These are phyloP conservation scores for Amphilophus citrinellus DNA, from an alignment of 2,113 vertebrate species.

Conservation along the genomic window DNA sequence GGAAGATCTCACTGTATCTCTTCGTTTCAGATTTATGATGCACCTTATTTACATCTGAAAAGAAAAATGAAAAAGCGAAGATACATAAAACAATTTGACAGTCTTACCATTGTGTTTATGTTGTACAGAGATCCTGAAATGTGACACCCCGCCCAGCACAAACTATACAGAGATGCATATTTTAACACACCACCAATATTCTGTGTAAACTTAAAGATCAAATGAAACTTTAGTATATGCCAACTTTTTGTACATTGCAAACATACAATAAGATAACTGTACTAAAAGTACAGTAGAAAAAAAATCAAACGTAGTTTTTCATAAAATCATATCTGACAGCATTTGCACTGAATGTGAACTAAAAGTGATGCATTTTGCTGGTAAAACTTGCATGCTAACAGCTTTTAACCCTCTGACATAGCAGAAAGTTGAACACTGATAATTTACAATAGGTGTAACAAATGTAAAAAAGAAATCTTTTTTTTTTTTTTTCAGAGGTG, in stretches of 20 bases:
- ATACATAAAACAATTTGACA: not conserved
- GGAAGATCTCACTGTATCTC: slow-evolving; percentile 93
- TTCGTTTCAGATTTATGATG: slow-evolving; percentile 77
- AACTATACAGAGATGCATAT: not conserved
- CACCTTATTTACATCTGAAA: slow-evolving; percentile 71
- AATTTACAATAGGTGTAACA: slow-evolving; percentile 33
- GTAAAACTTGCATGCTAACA: not conserved
- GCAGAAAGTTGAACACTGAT: not conserved
- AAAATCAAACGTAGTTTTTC: not conserved
- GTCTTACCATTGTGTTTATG: not conserved
- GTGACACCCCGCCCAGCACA: not conserved
- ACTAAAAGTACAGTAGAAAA: not conserved
- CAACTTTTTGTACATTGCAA: not conserved
- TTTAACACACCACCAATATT: not conserved
- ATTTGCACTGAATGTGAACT: slow-evolving; percentile 13
- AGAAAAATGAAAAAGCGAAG: slow-evolving; percentile 19
- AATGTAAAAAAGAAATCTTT: slow-evolving; percentile 47
- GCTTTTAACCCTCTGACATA: not conserved
- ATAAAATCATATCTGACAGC: not conserved
- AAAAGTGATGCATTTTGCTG: not conserved
- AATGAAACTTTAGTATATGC: not conserved
- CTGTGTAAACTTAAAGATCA: not conserved
- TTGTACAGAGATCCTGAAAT: not conserved
- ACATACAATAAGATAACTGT: not conserved
- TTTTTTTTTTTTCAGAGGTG: slow-evolving; percentile 21